phyloP scores from a whole-genome alignment of 2,797 vertebrate genomes.

The Gallinago stenura region DNA sequence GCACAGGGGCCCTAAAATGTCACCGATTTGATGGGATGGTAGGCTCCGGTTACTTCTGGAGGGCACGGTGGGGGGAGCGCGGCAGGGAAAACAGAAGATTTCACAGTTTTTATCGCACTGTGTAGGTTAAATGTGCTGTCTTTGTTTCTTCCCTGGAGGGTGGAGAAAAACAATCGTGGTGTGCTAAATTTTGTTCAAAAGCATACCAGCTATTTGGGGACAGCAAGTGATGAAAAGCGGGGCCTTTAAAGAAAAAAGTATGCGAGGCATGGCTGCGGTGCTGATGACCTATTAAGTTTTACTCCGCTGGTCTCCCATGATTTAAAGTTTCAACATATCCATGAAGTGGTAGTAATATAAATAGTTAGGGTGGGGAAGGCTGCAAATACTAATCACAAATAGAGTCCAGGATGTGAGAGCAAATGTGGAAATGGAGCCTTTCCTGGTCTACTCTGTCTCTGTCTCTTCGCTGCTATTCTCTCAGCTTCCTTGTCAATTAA shows the following conservation, averaged over 20 bases:
- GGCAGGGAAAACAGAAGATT: slow-evolving; percentile 28
- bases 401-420: slow-evolving; percentile 2
- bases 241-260: neutral
- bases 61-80: neutral
- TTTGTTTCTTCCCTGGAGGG: slow-evolving; percentile 26
- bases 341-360: neutral
- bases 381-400: neutral
- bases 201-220: neutral
- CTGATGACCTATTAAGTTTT: neutral
- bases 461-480: slow-evolving; percentile 61
- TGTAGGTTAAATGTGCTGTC: slow-evolving; percentile 9
- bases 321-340: neutral
- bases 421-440: slow-evolving; percentile 39
- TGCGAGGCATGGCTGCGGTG: neutral
- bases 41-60: slow-evolving; percentile 60
- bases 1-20: slow-evolving; percentile 33
- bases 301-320: neutral
- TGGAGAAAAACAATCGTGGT: neutral
- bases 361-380: neutral
- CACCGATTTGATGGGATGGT: slow-evolving; percentile 22
- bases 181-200: slow-evolving; percentile 31
- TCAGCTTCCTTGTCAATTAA: slow-evolving; percentile 77
- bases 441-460: slow-evolving; percentile 47
- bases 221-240: neutral
- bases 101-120: neutral